Base-by-base conservation (phyloP, 2,113 vertebrate genomes). In the Gymnogyps californianus region DNA sequence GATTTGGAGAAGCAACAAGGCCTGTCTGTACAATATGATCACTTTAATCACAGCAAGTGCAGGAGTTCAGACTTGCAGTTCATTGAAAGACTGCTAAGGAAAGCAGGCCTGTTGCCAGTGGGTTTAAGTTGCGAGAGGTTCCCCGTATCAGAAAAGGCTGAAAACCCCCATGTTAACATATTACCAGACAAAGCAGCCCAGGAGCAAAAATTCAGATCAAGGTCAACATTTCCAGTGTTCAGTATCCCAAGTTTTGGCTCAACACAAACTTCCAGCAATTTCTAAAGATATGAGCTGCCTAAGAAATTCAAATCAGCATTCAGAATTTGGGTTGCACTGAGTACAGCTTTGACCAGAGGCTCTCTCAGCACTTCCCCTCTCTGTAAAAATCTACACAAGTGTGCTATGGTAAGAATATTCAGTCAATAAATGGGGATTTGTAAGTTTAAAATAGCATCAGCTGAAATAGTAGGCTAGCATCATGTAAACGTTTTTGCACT, bases 111-210 rank as follows among this genome's bases (percentile, higher is more conserved):
- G 6, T 16, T 94, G 26, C 6, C 6, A 7, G 10, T 4, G 10
- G 19, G 25, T n/a, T 9, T 78, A 40, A 32, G 13, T 11, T 65
- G 14, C 51, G 32, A 51, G 34, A 58, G 2, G 15, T 66, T 44
- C 34, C n/a, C n/a, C 2, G 0, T 7, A 25, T 20, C 11, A 62
- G 36, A 86, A 92, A 77, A 87, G 55, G 19, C 51, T 81, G 64
- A 88, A n/a, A 71, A 3, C 1, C 14, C 4, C 6, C 20, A 7
- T 1, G 4, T 52, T 44, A 57, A 51, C 3, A 0, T 25, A 38
- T 16, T n/a, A 31, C 2, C 29, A 65, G 28, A 22, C 11, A 61
- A 83, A 76, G 38, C 0, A 5, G 13, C 14, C 16, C 31, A 44
- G 13, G 14, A 71, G 25, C 11, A 85, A 82, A 87, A 78, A 52